Evolutionary conservation across 2,797 vertebrate genomes (phyloP), one percentile per base, ranked within the genome.

Genomic region (Protonibea diacanthus): DNA sequence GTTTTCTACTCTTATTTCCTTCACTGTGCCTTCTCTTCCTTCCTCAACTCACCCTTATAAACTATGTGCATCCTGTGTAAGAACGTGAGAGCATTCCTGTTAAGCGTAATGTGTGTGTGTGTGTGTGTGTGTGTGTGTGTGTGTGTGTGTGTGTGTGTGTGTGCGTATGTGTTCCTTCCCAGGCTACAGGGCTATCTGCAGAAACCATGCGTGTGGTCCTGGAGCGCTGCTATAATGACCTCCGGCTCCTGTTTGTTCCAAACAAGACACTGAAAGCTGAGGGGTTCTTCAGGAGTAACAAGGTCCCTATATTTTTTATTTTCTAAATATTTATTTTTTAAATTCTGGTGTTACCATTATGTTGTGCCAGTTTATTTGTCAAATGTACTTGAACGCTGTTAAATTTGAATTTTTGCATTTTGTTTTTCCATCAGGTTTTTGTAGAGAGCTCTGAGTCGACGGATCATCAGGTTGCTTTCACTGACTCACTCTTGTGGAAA

Each of bases 201-300:
- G 98, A 99, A 61, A 96, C 92, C 7, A 99, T 99, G 98, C 94
- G 97, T 4, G 93, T 99, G 3, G 97, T 99, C n/a, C 91, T 99
- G 86, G 98, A 99, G 82, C 97, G 98, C 71, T 99, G 98, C 94
- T 99, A 99, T 82, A 99, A 99, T 55, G 98, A 99, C 88, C 95
- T 99, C 62, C 96, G 98, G 9, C 96, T 99, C 63, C 96, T 99
- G 38, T 96, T 93, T 0, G 94, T 98, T 77, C 95, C 97, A 89
- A 98, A 95, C 93, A 99, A 99, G 92, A 99, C 98, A 0, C 92
- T 99, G 90, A 99, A 99, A 92, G 96, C 97, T 0, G 98, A 99
- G 88, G 98, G 98, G 12, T 99, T 99, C 90, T 99, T 99, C 89
- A 97, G 98, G 92, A 99, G 98, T 91, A 99, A 99, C 94, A 99